These are phyloP conservation scores for Xiphophorus birchmanni DNA, from an alignment of 2,797 vertebrate genomes.

Conservation along the genomic window DNA sequence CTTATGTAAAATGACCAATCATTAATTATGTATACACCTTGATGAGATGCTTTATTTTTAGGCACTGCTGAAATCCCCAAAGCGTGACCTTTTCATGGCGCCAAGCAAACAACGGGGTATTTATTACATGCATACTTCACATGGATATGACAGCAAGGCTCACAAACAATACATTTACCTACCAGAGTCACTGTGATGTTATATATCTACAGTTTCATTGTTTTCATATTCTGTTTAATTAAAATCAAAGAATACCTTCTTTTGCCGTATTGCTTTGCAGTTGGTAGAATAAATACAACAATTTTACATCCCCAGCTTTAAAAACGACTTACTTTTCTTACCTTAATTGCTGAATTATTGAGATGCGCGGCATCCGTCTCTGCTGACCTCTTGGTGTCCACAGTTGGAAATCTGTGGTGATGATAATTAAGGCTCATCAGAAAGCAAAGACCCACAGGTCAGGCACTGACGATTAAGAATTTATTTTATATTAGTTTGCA, in stretches of 20 bases:
- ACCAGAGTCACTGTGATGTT: conserved; percentile 3
- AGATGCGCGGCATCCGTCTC: conserved; percentile 18
- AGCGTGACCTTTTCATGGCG: conserved; percentile 42
- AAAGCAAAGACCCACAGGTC: conserved; percentile 38
- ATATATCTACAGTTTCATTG: conserved; percentile 6
- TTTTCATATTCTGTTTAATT: background rate
- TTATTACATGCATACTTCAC: conserved; percentile 22
- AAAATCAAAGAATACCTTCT: background rate
- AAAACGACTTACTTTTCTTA: background rate
- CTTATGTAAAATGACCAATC: conserved; percentile 64
- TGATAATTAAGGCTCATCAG: conserved; percentile 49
- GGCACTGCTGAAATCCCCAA: conserved; percentile 48
- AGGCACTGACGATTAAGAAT: conserved; percentile 43
- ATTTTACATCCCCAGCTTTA: background rate
- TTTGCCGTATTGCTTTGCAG: background rate
- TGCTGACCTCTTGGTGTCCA: conserved; percentile 31
- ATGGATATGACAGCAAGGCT: background rate
- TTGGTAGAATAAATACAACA: background rate
- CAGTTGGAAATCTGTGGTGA: conserved; percentile 37
- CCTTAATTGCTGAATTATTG: conserved; percentile 33
- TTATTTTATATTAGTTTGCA: background rate
- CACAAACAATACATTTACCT: conserved; percentile 22
- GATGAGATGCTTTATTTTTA: conserved; percentile 71
- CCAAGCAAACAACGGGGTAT: conserved; percentile 45
- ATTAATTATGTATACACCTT: conserved; percentile 73